Evolutionary conservation across 2,113 vertebrate genomes (phyloP).

Genomic region (Neomonachus schauinslandi): DNA sequence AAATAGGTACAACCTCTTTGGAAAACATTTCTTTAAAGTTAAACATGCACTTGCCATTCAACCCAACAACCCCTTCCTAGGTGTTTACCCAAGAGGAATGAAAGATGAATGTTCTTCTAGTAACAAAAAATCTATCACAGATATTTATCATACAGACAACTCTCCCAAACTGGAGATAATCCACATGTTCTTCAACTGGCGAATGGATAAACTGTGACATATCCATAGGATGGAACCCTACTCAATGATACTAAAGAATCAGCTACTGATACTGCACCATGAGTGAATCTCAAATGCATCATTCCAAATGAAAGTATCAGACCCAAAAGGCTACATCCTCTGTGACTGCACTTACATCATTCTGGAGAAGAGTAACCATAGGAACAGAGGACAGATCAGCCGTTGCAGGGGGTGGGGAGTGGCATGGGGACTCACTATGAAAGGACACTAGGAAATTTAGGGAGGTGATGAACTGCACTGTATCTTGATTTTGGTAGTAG

Average conservation of each 20-base stretch:
- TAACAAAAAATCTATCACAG: not conserved
- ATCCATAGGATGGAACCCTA: accelerated
- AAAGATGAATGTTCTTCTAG: not conserved
- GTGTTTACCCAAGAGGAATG: not conserved
- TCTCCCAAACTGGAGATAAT: not conserved
- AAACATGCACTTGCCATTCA: not conserved
- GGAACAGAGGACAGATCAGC: not conserved
- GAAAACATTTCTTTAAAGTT: not conserved
- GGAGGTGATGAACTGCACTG: not conserved
- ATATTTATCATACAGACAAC: not conserved
- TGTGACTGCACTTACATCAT: not conserved
- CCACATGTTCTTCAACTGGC: not conserved
- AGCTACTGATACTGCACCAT: accelerated
- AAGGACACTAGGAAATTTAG: not conserved
- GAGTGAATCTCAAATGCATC: not conserved
- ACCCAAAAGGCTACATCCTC: too few species aligned
- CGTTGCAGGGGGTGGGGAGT: not conserved
- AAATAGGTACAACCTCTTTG: not conserved
- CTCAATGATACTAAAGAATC: not conserved
- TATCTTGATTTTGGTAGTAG: not conserved
- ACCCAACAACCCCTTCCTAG: not conserved
- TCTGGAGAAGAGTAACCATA: not conserved
- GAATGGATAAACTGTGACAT: not conserved
- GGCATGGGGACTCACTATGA: not conserved
- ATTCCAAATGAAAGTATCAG: not conserved